phyloP scores from a whole-genome alignment of 2,797 vertebrate species.

The Babyrousa celebensis region DNA sequence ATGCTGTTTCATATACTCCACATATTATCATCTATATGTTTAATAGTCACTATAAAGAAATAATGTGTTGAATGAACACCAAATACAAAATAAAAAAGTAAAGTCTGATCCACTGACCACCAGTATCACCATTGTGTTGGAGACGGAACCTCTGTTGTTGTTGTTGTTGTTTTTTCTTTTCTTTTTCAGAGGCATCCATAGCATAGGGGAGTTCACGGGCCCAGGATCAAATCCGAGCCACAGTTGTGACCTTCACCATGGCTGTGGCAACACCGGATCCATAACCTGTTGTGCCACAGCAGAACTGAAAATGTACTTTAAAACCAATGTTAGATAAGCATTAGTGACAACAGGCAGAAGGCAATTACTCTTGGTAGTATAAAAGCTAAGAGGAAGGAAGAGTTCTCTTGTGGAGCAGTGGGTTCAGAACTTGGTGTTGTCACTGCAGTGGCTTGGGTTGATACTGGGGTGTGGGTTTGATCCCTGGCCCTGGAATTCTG shows the following conservation, averaged over 20 bases:
- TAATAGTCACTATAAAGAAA: constrained; percentile 48
- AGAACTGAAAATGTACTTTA: constrained; percentile 11
- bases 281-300: no score
- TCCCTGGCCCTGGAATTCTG: no score
- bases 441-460: no score
- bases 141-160: neutral
- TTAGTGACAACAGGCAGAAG: neutral
- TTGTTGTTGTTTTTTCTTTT: no score
- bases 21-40: neutral
- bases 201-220: no score
- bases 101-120: neutral
- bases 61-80: neutral
- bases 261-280: no score
- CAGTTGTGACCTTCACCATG: no score
- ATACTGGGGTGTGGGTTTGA: no score
- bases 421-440: no score
- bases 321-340: neutral
- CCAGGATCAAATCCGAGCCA: no score
- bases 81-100: neutral
- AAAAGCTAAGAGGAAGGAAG: neutral
- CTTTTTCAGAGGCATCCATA: no score
- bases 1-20: neutral
- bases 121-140: neutral
- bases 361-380: neutral
- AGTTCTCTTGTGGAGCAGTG: no score